Conservation (phyloP, 2,888 invertebrate species). For the Zhuqinia jingwanae region DNA sequence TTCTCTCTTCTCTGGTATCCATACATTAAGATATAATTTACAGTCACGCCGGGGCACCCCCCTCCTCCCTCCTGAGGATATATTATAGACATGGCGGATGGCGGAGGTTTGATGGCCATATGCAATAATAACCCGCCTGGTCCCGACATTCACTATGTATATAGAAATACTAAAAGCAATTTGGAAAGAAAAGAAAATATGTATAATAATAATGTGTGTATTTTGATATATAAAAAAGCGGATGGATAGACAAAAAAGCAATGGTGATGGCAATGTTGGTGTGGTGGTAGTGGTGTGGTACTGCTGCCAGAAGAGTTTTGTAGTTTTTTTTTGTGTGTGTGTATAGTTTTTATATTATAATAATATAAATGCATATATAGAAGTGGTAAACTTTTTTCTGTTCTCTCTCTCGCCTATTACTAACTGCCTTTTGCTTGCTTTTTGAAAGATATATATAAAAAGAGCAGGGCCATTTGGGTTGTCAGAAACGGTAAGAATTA, state of each 20-base stretch:
- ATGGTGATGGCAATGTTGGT: background rate
- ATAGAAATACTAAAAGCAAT: constrained; percentile 58
- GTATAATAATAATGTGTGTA: constrained; percentile 27
- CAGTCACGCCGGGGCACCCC: constrained; percentile 74
- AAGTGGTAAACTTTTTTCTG: constrained; percentile 30
- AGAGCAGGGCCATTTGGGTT: constrained; percentile 76
- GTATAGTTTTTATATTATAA: constrained; percentile 24
- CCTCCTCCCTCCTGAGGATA: constrained; percentile 72
- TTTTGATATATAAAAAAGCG: constrained; percentile 58
- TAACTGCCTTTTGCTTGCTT: constrained; percentile 73
- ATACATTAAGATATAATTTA: constrained; percentile 75
- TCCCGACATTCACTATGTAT: constrained; percentile 61
- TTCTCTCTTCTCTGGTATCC: too few relatives aligned
- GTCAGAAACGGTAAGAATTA: constrained; percentile 78
- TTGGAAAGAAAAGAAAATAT: constrained; percentile 57
- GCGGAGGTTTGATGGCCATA: constrained; percentile 74
- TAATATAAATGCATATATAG: too few relatives aligned
- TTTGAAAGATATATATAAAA: constrained; percentile 74
- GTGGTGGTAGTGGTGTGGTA: constrained; percentile 41
- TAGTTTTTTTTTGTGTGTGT: constrained; percentile 33
- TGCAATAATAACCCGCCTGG: constrained; percentile 74
- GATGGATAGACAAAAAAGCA: constrained; percentile 76
- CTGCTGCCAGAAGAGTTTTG: constrained; percentile 61
- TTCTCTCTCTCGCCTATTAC: constrained; percentile 64
- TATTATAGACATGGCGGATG: constrained; percentile 74